Evolutionary conservation across 2,797 vertebrate species (phyloP).

Genomic region (Neostethus bicornis): DNA sequence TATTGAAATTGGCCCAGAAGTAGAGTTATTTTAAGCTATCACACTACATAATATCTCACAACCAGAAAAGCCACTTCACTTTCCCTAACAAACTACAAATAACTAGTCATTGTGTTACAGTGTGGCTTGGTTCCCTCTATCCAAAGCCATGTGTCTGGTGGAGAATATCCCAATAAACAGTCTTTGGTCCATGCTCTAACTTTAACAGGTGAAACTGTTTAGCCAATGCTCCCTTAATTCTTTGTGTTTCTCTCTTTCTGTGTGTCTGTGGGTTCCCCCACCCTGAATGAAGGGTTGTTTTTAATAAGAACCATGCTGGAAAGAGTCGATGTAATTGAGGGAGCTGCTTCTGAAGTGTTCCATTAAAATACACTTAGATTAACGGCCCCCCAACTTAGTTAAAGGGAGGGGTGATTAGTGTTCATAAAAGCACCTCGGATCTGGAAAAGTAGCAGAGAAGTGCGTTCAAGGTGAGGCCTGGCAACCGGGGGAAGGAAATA

Average conservation of each 20-base stretch:
- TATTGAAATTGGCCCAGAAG: conserved; percentile 46
- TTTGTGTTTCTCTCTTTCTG: conserved; percentile 40
- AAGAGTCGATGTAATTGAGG: conserved; percentile 73
- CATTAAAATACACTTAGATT: conserved; percentile 76
- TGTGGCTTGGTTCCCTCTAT: conserved; percentile 67
- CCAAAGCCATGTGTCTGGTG: conserved; percentile 74
- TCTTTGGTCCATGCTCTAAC: conserved; percentile 51
- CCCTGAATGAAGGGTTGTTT: conserved; percentile 68
- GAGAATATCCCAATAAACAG: conserved; percentile 68
- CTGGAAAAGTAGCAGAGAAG: conserved; percentile 51
- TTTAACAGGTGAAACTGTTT: conserved; percentile 76
- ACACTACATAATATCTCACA: conserved; percentile 42
- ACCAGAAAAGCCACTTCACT: conserved; percentile 35
- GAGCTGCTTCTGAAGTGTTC: conserved; percentile 72
- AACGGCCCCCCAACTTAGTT: conserved; percentile 64
- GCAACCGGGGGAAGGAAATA: conserved; percentile 45
- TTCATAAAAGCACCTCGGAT: conserved; percentile 56
- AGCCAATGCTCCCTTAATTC: conserved; percentile 55
- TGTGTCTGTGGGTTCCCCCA: conserved; percentile 48
- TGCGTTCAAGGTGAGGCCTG: conserved; percentile 65
- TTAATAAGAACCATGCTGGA: conserved; percentile 74
- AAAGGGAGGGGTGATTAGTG: conserved; percentile 65
- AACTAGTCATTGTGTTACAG: conserved; percentile 57
- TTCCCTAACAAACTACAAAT: conserved; percentile 32
- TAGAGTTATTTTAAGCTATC: conserved; percentile 49